Conservation (phyloP, 2,113 vertebrate genomes). For the Athene cunicularia region DNA sequence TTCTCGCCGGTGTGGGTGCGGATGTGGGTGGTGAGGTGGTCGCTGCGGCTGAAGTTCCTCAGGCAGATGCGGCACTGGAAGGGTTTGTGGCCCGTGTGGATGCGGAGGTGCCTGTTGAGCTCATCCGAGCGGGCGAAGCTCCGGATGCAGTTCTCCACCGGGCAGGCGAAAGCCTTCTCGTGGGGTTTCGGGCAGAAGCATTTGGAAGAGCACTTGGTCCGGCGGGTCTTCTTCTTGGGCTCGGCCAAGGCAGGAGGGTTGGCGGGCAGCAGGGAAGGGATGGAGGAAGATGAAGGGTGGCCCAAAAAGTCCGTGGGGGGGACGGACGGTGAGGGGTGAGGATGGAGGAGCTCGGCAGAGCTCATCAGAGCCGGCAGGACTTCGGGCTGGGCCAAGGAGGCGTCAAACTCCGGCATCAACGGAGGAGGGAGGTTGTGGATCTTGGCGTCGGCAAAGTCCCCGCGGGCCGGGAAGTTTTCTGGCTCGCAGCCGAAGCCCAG, state of each 20-base stretch:
- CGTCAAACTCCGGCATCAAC: background rate
- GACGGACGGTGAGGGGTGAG: slow-evolving; percentile 48
- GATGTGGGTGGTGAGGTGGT: slow-evolving; percentile 98
- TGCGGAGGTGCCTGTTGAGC: slow-evolving; percentile 95
- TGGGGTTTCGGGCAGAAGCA: slow-evolving; percentile 89
- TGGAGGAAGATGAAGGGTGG: slow-evolving; percentile 70
- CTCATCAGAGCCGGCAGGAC: background rate
- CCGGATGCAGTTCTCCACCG: slow-evolving; percentile 92
- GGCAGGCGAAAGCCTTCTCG: slow-evolving; percentile 95
- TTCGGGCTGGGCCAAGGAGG: slow-evolving; percentile 28
- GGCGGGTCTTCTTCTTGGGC: slow-evolving; percentile 78
- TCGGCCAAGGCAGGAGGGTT: slow-evolving; percentile 72
- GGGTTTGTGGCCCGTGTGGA: slow-evolving; percentile 97
- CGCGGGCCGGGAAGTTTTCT: background rate
- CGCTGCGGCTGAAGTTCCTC: slow-evolving; percentile 96
- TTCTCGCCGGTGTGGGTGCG: slow-evolving; percentile 97
- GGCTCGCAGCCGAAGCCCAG: slow-evolving; percentile 61
- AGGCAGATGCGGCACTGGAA: slow-evolving; percentile 98
- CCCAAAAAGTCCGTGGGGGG: slow-evolving; percentile 78
- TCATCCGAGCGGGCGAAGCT: slow-evolving; percentile 96
- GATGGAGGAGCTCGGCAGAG: slow-evolving; percentile 15
- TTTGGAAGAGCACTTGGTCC: slow-evolving; percentile 84
- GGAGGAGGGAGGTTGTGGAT: slow-evolving; percentile 23
- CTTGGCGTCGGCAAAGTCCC: slow-evolving; percentile 56
- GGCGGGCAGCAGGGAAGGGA: slow-evolving; percentile 76